Conservation (phyloP, 2,113 vertebrate species). For the Charadrius vociferus region DNA sequence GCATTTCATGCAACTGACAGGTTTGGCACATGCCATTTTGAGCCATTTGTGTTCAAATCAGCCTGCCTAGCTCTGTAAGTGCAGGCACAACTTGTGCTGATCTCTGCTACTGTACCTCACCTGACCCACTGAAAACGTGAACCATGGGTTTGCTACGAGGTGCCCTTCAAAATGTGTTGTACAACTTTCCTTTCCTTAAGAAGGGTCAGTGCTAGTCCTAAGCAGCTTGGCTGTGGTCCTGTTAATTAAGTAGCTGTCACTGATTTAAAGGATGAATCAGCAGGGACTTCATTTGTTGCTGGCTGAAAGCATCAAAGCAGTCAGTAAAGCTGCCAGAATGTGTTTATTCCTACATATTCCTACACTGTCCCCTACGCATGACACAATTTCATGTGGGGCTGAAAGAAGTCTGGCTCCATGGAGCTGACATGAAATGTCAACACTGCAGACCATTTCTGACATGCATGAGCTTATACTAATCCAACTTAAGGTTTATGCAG, state of each 20-base stretch:
- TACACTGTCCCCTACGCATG: neutral
- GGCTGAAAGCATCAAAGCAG: constrained; percentile 17
- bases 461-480: constrained; percentile 43
- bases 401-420: neutral
- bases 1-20: neutral
- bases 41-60: neutral
- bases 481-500: constrained; percentile 51
- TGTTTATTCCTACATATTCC: neutral
- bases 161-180: neutral
- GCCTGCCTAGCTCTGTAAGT: neutral
- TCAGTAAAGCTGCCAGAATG: constrained; percentile 1
- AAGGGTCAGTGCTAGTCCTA: constrained; percentile 3
- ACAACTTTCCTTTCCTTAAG: constrained; percentile 27
- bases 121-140: neutral
- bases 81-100: neutral
- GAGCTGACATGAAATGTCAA: constrained; percentile 16
- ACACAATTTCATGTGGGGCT: neutral
- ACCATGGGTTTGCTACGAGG: neutral
- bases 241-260: constrained; percentile 45
- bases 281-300: neutral
- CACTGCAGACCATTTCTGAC: constrained; percentile 19
- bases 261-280: constrained; percentile 48
- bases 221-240: constrained; percentile 28
- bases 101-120: neutral
- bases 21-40: neutral